Conservation (phyloP, 2,113 vertebrate genomes). For the Ictidomys tridecemlineatus region DNA sequence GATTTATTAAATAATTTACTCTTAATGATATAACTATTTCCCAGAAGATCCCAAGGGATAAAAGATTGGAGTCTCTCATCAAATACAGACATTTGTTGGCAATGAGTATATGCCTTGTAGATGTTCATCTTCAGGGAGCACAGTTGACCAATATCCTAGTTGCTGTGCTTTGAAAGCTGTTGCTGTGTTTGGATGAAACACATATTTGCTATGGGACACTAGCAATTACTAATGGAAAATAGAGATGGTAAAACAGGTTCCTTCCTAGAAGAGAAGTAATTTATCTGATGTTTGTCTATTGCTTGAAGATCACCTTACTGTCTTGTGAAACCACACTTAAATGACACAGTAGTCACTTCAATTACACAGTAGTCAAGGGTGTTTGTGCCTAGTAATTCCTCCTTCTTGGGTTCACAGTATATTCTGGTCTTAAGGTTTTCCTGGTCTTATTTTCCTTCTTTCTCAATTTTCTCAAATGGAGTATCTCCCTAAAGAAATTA, state of each 20-base stretch:
- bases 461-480: neutral
- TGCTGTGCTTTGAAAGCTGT: neutral
- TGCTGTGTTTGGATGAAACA: neutral
- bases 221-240: neutral
- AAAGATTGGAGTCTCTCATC: neutral
- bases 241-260: neutral
- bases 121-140: neutral
- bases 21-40: neutral
- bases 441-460: neutral
- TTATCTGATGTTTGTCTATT: neutral
- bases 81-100: neutral
- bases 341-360: too few species aligned
- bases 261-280: neutral
- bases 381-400: neutral
- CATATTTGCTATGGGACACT: neutral
- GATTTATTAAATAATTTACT: neutral
- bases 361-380: neutral
- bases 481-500: neutral
- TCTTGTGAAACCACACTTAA: neutral
- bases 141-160: accelerated
- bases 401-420: neutral
- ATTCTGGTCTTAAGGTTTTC: neutral
- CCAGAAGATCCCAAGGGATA: neutral
- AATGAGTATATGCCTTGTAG: neutral
- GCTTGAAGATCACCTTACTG: neutral